Base-by-base conservation (phyloP, 2,888 invertebrate genomes). In the Liodrosophila aerea region DNA sequence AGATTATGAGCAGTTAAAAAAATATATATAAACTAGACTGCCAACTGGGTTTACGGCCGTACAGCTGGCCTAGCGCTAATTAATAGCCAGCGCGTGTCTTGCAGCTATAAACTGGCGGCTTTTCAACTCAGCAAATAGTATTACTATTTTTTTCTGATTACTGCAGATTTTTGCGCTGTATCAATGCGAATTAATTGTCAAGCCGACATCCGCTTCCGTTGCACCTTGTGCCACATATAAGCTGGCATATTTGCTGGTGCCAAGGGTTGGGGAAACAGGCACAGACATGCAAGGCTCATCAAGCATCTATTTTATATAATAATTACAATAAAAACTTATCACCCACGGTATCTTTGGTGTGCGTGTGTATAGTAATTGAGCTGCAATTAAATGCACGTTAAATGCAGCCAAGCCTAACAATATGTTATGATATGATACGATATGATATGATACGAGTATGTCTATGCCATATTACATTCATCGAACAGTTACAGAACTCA, bases 371-470 rank as follows among this genome's bases (percentile, higher is more conserved):
- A n/a, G 52, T 69, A 71, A 73, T 76, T 80, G 70, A 56, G 41
- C 67, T 47, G 45, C 76, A 82, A 82, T 82, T 82, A 82, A 56
- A 49, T 73, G 81, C 81, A 85, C 81, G 81, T 57, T 60, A 69
- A 60, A 45, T 15, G 59, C 75, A 84, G 53, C 78, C 67, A 81
- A 65, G 65, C 81, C 68, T 47, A 64, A 44, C 73, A 51, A 31
- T 45, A 54, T 31, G 27, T 41, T 61, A 47, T 53, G 12, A 46
- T 43, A 62, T 57, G n/a, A 37, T 37, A 37, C 15, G 39, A 18
- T 39, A 39, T 39, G 1, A 16, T 39, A 11, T 7, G 18, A 34
- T 34, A 37, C 16, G 16, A 15, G 16, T 37, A 16, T n/a, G 18
- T n/a, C 18, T 29, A 39, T 9, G 11, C 18, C 56, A 58, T 54